Conservation (phyloP, 2,113 vertebrate genomes). For the Zootoca vivipara region DNA sequence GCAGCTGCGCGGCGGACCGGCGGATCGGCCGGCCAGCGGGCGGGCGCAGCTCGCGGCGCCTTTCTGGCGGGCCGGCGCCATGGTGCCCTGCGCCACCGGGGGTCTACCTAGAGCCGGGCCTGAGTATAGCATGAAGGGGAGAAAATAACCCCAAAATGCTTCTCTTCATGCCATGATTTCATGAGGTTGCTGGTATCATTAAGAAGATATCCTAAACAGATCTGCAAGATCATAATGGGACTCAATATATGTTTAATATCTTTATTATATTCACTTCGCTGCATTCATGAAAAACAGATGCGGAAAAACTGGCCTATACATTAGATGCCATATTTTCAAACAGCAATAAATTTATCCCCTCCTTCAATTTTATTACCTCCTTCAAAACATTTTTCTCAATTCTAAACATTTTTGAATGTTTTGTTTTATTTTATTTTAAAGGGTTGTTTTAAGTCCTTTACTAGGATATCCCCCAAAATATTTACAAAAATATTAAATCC, state of each 20-base stretch:
- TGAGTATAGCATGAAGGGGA: not conserved
- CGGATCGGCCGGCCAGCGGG: too few species aligned
- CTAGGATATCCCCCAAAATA: not conserved
- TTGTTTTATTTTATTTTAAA: not conserved
- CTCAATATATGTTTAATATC: not conserved
- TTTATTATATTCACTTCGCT: not conserved
- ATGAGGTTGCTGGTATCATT: not conserved
- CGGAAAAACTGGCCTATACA: not conserved
- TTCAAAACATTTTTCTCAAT: not conserved
- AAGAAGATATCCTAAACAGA: not conserved
- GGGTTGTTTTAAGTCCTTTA: not conserved
- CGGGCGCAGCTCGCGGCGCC: too few species aligned
- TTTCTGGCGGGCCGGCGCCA: too few species aligned
- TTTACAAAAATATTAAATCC: not conserved
- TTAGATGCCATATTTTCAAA: not conserved
- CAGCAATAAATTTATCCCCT: not conserved
- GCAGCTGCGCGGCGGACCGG: too few species aligned
- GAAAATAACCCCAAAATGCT: not conserved
- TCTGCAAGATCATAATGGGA: not conserved
- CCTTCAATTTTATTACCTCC: not conserved
- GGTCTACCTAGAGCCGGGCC: too few species aligned
- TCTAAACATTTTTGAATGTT: not conserved
- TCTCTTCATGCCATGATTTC: not conserved
- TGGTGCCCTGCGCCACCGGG: too few species aligned
- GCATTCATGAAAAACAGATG: not conserved